These are phyloP conservation scores for Coelogynopora nodosa DNA, from an alignment of 2,888 invertebrate genomes.

Conservation along the genomic window DNA sequence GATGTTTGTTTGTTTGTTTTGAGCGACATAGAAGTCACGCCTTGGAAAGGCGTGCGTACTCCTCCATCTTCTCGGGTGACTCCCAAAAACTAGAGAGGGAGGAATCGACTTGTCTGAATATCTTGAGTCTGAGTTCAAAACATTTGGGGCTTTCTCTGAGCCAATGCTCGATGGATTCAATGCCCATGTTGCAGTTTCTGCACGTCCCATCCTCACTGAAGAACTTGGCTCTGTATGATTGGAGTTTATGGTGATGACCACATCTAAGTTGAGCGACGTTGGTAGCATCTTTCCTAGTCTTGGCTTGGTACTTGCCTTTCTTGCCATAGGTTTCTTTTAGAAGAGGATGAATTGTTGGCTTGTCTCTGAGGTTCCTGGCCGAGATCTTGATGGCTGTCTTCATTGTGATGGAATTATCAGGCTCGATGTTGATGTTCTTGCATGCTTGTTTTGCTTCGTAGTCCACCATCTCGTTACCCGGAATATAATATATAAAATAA, in stretches of 20 bases:
- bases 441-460: not conserved
- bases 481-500: no score
- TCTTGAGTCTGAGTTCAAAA: not conserved
- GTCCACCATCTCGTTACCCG: not conserved
- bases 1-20: not conserved
- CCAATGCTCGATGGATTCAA: not conserved
- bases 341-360: not conserved
- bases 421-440: not conserved
- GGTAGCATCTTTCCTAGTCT: not conserved
- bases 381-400: not conserved
- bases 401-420: not conserved
- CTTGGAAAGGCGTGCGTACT: not conserved
- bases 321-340: not conserved
- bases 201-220: not conserved
- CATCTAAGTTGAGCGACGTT: not conserved
- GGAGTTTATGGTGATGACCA: not conserved
- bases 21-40: not conserved
- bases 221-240: not conserved
- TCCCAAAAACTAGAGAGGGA: not conserved
- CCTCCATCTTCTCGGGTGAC: not conserved
- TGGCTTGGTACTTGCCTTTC: not conserved
- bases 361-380: not conserved
- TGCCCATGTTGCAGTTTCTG: not conserved
- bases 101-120: not conserved
- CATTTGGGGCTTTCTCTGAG: not conserved